Evolutionary conservation across 1,140 invertebrate genomes (phyloP).

Genomic region (Lepidotrigona ventralis): DNA sequence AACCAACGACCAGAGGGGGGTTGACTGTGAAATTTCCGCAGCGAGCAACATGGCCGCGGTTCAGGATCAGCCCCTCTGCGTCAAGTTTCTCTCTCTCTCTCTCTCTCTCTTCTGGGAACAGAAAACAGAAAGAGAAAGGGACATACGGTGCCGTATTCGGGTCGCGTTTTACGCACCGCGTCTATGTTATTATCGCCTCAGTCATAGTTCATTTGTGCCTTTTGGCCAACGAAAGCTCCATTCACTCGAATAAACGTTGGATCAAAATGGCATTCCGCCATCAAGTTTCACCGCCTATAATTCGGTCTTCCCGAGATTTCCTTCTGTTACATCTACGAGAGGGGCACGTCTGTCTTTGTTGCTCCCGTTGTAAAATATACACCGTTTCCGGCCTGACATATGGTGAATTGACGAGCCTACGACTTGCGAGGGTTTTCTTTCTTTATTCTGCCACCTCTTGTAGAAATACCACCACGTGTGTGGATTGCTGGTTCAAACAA

Average conservation of each 20-base stretch:
- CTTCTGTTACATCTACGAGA: not conserved
- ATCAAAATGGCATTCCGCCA: slow-evolving; percentile 31
- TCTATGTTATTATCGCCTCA: slow-evolving; percentile 41
- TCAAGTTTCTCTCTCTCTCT: slow-evolving; percentile 18
- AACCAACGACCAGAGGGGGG: not conserved
- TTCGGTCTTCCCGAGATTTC: slow-evolving; percentile 27
- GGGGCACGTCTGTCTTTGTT: not conserved
- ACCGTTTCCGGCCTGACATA: not conserved
- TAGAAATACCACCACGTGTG: too few species aligned
- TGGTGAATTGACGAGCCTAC: not conserved
- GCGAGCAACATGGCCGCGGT: slow-evolving; percentile 56
- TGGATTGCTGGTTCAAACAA: not conserved
- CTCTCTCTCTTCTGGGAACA: not conserved
- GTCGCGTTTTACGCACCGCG: slow-evolving; percentile 43
- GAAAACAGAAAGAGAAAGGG: slow-evolving; percentile 5
- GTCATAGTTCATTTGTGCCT: slow-evolving; percentile 39
- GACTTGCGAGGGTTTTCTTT: not conserved
- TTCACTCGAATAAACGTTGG: not conserved
- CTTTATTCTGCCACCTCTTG: not conserved
- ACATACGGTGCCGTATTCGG: slow-evolving; percentile 19
- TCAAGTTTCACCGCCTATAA: not conserved
- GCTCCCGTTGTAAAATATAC: not conserved
- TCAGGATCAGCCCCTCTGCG: slow-evolving; percentile 39
- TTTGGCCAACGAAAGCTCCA: slow-evolving; percentile 20
- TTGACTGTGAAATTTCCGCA: slow-evolving; percentile 56